Base-by-base conservation (phyloP, 1,140 invertebrate genomes). In the Lordiphosa stackelbergi region DNA sequence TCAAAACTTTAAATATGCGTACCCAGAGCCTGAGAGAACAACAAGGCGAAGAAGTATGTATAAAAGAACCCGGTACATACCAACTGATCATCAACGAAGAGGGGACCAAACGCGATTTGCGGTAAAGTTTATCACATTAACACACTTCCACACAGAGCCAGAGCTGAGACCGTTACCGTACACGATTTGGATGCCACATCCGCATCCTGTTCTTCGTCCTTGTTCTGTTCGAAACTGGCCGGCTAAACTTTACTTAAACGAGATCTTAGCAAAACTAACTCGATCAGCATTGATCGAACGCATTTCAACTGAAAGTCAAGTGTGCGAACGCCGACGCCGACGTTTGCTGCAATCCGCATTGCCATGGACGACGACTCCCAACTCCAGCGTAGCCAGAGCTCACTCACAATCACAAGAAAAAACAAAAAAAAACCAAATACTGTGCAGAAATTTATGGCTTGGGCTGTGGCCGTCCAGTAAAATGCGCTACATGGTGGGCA, bases 221-320 rank as follows among this genome's bases (percentile, higher is more conserved):
- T 58, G 28, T 52, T 68, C 42, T 64, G 54, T 64, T 31, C 11
- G 34, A 56, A 62, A 66, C 60, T 52, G 65, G 51, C 65, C 71
- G 66, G 43, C 74, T 65, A 70, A 77, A 75, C 77, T 85, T 83
- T 47, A 63, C 77, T 65, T 73, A 73, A 69, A 84, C 78, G 74
- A 73, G 84, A 79, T 86, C 84, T 86, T 85, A 71, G 77, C 84
- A 78, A 86, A 84, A 86, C 84, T 86, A 73, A 86, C 84, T 77
- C 69, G 78, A 86, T 84, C 74, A 54, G 58, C 66, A 71, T 63
- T 69, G 71, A 86, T 86, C 78, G 73, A 69, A 78, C 69, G 74
- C 84, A 86, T 84, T 86, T 84, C 73, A 83, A 79, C 75, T 81
- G 71, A 70, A 77, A 66, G 63, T 62, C 72, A 77, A 70, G 71